Evolutionary conservation across 2,888 invertebrate species (phyloP).

Genomic region (Heteromurus nitidus): DNA sequence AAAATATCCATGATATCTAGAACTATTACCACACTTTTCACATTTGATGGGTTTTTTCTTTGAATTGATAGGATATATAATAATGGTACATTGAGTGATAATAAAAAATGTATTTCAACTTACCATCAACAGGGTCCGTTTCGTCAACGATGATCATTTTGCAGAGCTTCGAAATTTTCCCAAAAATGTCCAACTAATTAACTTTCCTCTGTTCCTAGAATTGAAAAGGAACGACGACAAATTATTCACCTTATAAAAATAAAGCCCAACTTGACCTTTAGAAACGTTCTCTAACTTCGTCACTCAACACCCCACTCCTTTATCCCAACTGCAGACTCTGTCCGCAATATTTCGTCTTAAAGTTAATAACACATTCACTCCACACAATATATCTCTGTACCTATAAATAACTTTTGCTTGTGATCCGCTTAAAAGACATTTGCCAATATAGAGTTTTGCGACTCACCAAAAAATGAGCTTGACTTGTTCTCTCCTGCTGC

Average conservation of each 20-base stretch:
- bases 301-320: neutral
- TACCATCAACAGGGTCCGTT: slow-evolving; percentile 92
- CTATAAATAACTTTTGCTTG: neutral
- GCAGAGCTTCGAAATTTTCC: slow-evolving; percentile 57
- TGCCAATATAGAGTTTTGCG: too few species aligned
- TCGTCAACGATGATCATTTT: slow-evolving; percentile 93
- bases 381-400: neutral
- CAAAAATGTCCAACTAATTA: too few species aligned
- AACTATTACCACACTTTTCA: neutral
- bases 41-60: neutral
- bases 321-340: neutral
- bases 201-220: neutral
- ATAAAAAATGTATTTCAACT: slow-evolving; percentile 75
- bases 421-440: too few species aligned
- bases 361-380: neutral
- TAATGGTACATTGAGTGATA: too few species aligned
- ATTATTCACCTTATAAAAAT: too few species aligned
- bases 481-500: too few species aligned
- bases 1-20: neutral
- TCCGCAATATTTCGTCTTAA: neutral
- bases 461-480: too few species aligned
- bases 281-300: too few species aligned
- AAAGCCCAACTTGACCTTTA: neutral
- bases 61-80: neutral
- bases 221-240: neutral